Percentiles rank a stretch among this genome's conserved stretches.
Evolutionary conservation across 2,888 invertebrate genomes (phyloP).

Genomic region (Sphinx pinastri): DNA sequence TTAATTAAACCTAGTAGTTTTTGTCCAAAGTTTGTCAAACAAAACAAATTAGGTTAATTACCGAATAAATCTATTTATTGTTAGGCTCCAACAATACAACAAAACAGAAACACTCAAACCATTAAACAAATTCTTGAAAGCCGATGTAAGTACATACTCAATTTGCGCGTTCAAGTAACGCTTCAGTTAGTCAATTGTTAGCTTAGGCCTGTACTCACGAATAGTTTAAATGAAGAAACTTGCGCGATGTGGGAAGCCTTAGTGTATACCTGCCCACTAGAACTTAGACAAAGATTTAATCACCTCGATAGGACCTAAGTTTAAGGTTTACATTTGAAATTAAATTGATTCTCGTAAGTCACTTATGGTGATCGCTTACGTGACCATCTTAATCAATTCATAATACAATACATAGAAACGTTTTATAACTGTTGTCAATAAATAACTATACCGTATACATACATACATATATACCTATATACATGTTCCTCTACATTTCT

Average conservation of each 20-base stretch:
- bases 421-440: too few species aligned
- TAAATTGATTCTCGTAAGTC: neutral
- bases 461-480: too few species aligned
- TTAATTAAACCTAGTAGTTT: neutral
- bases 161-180: constrained; percentile 21
- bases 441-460: too few species aligned
- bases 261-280: neutral
- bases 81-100: neutral
- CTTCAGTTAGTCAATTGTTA: constrained; percentile 21
- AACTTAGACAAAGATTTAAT: constrained; percentile 15
- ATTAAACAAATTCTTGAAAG: constrained; percentile 19
- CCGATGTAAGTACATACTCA: constrained; percentile 10
- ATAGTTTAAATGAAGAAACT: constrained; percentile 22
- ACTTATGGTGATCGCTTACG: neutral
- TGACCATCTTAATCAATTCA: too few species aligned
- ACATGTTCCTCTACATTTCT: too few species aligned
- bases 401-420: too few species aligned
- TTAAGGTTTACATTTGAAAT: neutral
- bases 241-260: neutral
- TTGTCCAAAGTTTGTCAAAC: too few species aligned
- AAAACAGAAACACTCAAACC: constrained; percentile 4
- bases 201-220: constrained; percentile 24
- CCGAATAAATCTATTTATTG: too few species aligned
- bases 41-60: too few species aligned
- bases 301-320: neutral